Conservation (phyloP, 2,888 invertebrate genomes). For the Scaptomyza tumidula region DNA sequence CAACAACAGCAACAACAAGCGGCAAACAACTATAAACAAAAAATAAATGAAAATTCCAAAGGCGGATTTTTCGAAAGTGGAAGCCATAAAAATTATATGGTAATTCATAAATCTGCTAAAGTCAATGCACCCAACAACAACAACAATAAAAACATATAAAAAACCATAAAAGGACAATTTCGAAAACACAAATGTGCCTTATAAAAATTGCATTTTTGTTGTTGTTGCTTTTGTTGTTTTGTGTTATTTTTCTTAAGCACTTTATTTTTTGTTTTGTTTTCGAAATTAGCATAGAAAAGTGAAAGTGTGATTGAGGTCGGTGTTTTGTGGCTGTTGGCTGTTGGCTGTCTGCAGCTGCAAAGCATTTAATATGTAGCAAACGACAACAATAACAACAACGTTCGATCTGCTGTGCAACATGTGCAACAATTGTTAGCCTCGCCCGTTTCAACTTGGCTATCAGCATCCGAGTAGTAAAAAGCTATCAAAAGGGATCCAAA, state of each 20-base stretch:
- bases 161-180: conserved; percentile 58
- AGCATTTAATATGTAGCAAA: conserved; percentile 67
- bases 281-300: conserved; percentile 72
- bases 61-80: conserved; percentile 46
- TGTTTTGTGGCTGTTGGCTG: conserved; percentile 33
- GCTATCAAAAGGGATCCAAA: conserved; percentile 64
- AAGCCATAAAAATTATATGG: conserved; percentile 46
- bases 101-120: conserved; percentile 38
- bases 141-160: neutral
- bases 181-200: conserved; percentile 46
- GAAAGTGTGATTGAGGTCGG: conserved; percentile 61
- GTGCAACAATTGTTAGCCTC: conserved; percentile 58
- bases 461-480: conserved; percentile 3
- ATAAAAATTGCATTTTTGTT: conserved; percentile 23
- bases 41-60: conserved; percentile 30
- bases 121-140: conserved; percentile 47
- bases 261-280: conserved; percentile 27
- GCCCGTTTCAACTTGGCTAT: conserved; percentile 27
- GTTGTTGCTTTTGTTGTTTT: neutral
- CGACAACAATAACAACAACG: conserved; percentile 39
- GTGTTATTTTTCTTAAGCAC: conserved; percentile 15
- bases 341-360: conserved; percentile 68
- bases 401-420: conserved; percentile 38
- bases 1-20: conserved; percentile 25
- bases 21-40: neutral